Evolutionary conservation across 1,140 invertebrate genomes (phyloP).

Genomic region (Cydia pomonella): DNA sequence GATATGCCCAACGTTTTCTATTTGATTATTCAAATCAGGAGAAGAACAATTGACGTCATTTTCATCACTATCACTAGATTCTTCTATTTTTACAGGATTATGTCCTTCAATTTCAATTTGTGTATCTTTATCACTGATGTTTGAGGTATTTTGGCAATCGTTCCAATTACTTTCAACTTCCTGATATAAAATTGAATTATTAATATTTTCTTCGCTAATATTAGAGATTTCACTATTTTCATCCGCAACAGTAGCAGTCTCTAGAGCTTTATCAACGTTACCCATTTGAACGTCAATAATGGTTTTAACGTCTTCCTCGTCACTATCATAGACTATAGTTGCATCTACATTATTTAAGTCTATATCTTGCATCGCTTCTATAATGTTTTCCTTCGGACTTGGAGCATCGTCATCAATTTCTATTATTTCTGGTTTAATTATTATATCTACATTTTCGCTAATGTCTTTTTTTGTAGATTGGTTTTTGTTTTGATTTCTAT

Average conservation of each 20-base stretch:
- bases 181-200: background rate
- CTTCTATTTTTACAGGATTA: background rate
- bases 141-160: background rate
- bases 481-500: background rate
- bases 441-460: background rate
- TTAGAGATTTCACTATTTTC: background rate
- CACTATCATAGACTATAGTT: background rate
- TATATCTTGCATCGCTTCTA: background rate
- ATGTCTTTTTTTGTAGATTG: too few relatives aligned
- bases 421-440: background rate
- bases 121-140: background rate
- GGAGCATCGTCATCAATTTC: background rate
- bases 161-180: background rate
- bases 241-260: background rate
- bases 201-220: background rate
- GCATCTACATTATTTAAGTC: background rate
- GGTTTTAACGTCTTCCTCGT: background rate
- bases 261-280: background rate
- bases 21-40: background rate
- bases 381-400: background rate
- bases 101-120: background rate
- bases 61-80: background rate
- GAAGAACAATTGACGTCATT: background rate
- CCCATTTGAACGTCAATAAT: background rate
- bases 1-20: too few relatives aligned